phyloP scores from a whole-genome alignment of 2,888 invertebrate species.

The Rotaria macrura region DNA sequence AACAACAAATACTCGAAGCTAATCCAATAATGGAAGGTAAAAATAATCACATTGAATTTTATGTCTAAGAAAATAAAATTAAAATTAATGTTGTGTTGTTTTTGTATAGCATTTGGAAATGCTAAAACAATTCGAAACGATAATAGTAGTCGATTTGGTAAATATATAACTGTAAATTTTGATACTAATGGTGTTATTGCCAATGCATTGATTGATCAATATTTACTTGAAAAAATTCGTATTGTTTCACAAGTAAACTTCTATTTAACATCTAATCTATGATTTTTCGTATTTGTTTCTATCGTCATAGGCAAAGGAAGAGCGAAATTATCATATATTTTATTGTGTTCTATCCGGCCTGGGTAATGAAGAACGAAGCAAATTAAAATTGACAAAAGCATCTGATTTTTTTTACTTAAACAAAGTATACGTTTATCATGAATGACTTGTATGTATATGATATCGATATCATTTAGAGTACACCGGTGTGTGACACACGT shows the following conservation, averaged over 20 bases:
- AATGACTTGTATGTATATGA: neutral
- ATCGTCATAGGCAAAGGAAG: constrained; percentile 72
- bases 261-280: neutral
- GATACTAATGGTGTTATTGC: constrained; percentile 85
- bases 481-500: neutral
- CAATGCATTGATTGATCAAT: constrained; percentile 96
- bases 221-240: constrained; percentile 88
- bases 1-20: constrained; percentile 96
- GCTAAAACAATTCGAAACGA: constrained; percentile 97
- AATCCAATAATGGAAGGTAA: constrained; percentile 75
- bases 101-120: constrained; percentile 74
- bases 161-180: constrained; percentile 97
- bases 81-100: neutral
- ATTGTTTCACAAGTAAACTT: constrained; percentile 68
- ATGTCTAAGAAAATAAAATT: neutral
- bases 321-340: constrained; percentile 94
- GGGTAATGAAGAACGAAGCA: constrained; percentile 74
- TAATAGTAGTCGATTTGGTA: constrained; percentile 95
- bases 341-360: constrained; percentile 85
- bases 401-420: constrained; percentile 75
- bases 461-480: neutral
- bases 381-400: constrained; percentile 75
- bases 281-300: neutral
- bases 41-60: neutral
- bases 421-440: constrained; percentile 58